A percentile compares a stretch with the other conserved stretches of the same genome.
Evolutionary conservation across 2,113 vertebrate genomes (phyloP).

Genomic region (Spilogale gracilis): DNA sequence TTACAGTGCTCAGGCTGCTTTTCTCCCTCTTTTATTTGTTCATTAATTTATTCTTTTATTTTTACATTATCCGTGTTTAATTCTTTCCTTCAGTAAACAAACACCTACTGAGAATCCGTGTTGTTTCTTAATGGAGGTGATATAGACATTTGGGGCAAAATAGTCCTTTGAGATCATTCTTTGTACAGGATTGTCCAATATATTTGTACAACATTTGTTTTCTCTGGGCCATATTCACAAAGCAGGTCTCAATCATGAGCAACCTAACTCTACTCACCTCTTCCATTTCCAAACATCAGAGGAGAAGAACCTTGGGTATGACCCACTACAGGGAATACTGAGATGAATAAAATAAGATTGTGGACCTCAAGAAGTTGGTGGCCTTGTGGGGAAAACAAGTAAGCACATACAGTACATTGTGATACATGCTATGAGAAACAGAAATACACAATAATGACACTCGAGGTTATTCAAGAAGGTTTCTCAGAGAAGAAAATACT

Average conservation of each 20-base stretch:
- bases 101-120: not conserved
- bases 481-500: constrained; percentile 33
- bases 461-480: not conserved
- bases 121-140: not conserved
- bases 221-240: not conserved
- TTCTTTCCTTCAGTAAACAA: not conserved
- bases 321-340: not conserved
- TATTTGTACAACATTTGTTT: not conserved
- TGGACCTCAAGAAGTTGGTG: not conserved
- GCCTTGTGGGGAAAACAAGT: not conserved
- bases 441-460: not conserved
- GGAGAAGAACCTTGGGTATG: not conserved
- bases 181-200: not conserved
- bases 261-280: not conserved
- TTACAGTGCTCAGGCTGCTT: not conserved
- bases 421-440: not conserved
- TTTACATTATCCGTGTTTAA: not conserved
- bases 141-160: not conserved
- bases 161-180: not conserved
- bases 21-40: not conserved
- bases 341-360: not conserved
- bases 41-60: not conserved
- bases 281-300: not conserved
- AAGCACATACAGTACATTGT: not conserved
- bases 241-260: not conserved